Evolutionary conservation across 2,113 vertebrate genomes (phyloP).

Genomic region (Tenrec ecaudatus): DNA sequence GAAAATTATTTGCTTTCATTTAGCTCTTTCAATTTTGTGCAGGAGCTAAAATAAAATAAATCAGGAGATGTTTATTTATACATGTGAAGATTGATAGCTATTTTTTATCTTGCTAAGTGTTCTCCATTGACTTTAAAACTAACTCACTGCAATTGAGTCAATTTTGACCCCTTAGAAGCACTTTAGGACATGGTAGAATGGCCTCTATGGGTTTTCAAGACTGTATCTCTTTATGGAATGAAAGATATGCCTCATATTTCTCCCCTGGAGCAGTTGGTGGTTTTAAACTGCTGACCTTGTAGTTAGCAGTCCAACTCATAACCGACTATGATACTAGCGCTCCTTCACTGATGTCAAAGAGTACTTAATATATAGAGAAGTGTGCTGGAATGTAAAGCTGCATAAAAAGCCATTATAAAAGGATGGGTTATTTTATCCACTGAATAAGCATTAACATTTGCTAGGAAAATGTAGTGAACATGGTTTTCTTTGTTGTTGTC

Average conservation of each 20-base stretch:
- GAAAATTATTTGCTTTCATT: constrained; percentile 61
- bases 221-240: too few species aligned
- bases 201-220: too few species aligned
- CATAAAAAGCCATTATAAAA: constrained; percentile 15
- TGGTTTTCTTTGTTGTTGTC: too few species aligned
- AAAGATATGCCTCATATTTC: too few species aligned
- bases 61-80: constrained; percentile 60
- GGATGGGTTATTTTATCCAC: background rate
- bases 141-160: too few species aligned
- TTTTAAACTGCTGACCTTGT: too few species aligned
- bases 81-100: constrained; percentile 50
- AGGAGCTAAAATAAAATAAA: constrained; percentile 65
- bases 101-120: constrained; percentile 54
- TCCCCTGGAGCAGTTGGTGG: too few species aligned
- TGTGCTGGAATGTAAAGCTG: constrained; percentile 5
- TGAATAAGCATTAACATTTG: constrained; percentile 24
- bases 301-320: too few species aligned
- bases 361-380: background rate
- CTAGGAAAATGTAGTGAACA: background rate
- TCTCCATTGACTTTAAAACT: constrained; percentile 21
- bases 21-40: constrained; percentile 56
- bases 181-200: too few species aligned
- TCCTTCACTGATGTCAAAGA: constrained; percentile 48
- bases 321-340: too few species aligned
- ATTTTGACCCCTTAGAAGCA: too few species aligned